Evolutionary conservation across 2,797 vertebrate genomes (phyloP).

Genomic region (Dallia pectoralis): DNA sequence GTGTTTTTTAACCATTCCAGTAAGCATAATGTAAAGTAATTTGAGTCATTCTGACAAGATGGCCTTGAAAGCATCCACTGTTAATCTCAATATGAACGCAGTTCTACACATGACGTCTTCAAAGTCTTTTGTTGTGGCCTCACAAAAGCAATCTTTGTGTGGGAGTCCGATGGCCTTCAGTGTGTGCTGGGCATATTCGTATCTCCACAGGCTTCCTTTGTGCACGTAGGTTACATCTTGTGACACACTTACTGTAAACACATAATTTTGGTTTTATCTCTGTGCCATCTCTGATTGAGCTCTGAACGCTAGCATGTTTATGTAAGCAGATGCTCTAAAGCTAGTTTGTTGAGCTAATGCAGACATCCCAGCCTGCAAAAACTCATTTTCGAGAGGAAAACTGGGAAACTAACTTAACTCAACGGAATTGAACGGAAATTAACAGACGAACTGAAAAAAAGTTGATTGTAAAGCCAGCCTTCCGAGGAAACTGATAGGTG

Average conservation of each 20-base stretch:
- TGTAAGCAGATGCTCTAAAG: too few species aligned
- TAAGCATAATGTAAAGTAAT: constrained; percentile 23
- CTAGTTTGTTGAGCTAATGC: too few species aligned
- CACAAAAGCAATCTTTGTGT: constrained; percentile 59
- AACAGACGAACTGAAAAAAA: too few species aligned
- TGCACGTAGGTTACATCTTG: constrained; percentile 15
- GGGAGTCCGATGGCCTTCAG: constrained; percentile 41
- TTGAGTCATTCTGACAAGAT: constrained; percentile 7
- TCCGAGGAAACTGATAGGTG: too few species aligned
- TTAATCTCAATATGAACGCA: constrained; percentile 32
- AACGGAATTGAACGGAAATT: too few species aligned
- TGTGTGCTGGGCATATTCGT: constrained; percentile 40
- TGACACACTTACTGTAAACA: constrained; percentile 24
- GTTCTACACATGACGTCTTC: constrained; percentile 31
- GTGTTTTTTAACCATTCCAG: too few species aligned
- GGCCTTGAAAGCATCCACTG: constrained; percentile 33
- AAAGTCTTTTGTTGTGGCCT: constrained; percentile 39
- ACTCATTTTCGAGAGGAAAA: too few species aligned
- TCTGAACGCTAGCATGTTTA: neutral
- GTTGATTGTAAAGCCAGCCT: too few species aligned
- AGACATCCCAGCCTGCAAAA: too few species aligned
- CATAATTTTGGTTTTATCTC: neutral
- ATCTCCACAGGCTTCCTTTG: constrained; percentile 39
- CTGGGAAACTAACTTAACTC: too few species aligned
- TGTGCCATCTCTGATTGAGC: neutral